These are phyloP conservation scores for Podabrus alpinus DNA, from an alignment of 2,888 invertebrate genomes.

Conservation along the genomic window DNA sequence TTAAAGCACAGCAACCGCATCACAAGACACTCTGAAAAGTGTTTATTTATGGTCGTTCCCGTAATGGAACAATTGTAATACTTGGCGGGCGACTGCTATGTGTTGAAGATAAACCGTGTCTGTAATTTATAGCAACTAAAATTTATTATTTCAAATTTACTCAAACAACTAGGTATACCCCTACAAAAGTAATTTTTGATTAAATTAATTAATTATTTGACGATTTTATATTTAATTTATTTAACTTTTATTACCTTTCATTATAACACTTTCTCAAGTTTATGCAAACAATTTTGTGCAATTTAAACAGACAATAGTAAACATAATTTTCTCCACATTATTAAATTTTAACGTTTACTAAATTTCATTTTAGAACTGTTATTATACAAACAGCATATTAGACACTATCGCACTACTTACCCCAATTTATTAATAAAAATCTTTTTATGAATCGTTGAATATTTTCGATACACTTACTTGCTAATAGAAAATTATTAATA, in stretches of 20 bases:
- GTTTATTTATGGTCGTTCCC: conserved; percentile 45
- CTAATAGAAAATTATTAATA: too few relatives aligned
- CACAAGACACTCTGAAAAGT: conserved; percentile 39
- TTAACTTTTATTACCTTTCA: neutral
- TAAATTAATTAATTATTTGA: conserved; percentile 37
- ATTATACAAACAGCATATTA: neutral
- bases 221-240: conserved; percentile 35
- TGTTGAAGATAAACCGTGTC: conserved; percentile 47
- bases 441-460: too few relatives aligned
- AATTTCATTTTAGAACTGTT: neutral
- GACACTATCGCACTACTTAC: too few relatives aligned
- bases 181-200: conserved; percentile 20
- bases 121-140: conserved; percentile 46
- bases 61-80: conserved; percentile 51
- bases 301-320: neutral
- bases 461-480: too few relatives aligned
- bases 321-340: neutral
- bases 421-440: too few relatives aligned
- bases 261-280: neutral
- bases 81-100: conserved; percentile 44
- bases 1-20: conserved; percentile 26
- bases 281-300: neutral
- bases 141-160: conserved; percentile 42
- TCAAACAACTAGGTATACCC: conserved; percentile 21
- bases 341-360: neutral